A percentile compares a stretch with the other conserved stretches of the same genome.
Evolutionary conservation across 1,140 invertebrate genomes (phyloP).

Genomic region (Leucophenga varia): DNA sequence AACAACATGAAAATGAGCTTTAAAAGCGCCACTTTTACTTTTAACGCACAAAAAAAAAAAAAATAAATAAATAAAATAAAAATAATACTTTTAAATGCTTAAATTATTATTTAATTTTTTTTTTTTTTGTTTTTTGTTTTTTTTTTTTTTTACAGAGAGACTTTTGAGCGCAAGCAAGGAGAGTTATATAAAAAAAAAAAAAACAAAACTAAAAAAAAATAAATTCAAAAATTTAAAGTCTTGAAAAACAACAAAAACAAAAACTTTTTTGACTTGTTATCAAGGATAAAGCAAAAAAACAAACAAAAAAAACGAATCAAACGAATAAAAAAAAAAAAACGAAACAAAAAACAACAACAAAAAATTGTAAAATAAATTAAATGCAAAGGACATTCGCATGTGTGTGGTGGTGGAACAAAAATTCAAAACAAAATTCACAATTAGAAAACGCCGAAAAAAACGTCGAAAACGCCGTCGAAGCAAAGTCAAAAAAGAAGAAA

Average conservation of each 20-base stretch:
- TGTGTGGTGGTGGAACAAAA: constrained; percentile 57
- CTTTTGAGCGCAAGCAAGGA: constrained; percentile 53
- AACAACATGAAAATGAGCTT: background rate
- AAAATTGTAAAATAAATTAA: constrained; percentile 44
- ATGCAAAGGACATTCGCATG: constrained; percentile 57
- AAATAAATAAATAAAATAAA: constrained; percentile 3
- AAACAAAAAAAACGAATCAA: constrained; percentile 4
- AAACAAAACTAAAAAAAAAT: constrained; percentile 18
- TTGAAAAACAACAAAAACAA: constrained; percentile 8
- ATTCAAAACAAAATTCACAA: constrained; percentile 57
- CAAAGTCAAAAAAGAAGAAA: background rate
- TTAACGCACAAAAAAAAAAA: too few relatives aligned
- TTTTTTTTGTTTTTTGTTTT: constrained; percentile 5
- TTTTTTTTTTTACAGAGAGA: constrained; percentile 44
- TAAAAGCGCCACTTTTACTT: constrained; percentile 5
- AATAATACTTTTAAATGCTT: constrained; percentile 14
- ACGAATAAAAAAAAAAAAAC: constrained; percentile 3
- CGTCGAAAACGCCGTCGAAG: constrained; percentile 45
- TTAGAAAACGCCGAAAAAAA: constrained; percentile 56
- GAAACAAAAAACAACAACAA: constrained; percentile 12
- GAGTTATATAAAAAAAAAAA: constrained; percentile 34
- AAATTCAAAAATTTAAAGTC: constrained; percentile 5
- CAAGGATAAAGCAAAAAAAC: constrained; percentile 9
- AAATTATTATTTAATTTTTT: constrained; percentile 17
- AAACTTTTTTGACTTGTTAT: background rate